Evolutionary conservation across 2,797 vertebrate genomes (phyloP).

Genomic region (Fistularia commersonii): DNA sequence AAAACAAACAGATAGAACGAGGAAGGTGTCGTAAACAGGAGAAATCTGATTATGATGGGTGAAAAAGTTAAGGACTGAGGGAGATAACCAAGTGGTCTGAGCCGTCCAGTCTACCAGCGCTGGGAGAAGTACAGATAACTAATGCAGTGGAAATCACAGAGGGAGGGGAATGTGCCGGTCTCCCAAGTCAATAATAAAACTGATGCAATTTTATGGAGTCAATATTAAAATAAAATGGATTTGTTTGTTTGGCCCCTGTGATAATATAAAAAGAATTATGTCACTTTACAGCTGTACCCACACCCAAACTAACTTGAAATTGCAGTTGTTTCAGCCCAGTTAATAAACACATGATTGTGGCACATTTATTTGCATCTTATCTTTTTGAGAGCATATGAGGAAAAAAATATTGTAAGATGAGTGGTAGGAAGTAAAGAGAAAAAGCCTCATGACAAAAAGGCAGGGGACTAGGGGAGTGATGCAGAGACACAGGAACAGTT

Average conservation of each 20-base stretch:
- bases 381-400: too few species aligned
- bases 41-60: conserved; percentile 8
- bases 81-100: conserved; percentile 26
- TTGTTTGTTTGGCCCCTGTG: neutral
- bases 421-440: too few species aligned
- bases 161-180: neutral
- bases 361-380: too few species aligned
- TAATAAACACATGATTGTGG: too few species aligned
- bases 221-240: neutral
- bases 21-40: conserved; percentile 2
- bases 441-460: conserved; percentile 4
- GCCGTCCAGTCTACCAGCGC: conserved; percentile 6
- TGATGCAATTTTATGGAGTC: neutral
- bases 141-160: conserved; percentile 6
- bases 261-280: neutral
- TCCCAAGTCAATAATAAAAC: neutral
- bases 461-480: conserved; percentile 1
- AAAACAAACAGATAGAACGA: neutral
- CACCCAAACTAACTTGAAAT: too few species aligned
- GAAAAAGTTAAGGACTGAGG: conserved; percentile 8
- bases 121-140: conserved; percentile 9
- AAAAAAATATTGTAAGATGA: too few species aligned
- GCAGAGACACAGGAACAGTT: conserved; percentile 11
- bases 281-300: too few species aligned
- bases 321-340: too few species aligned